phyloP scores from a whole-genome alignment of 2,888 invertebrate species.

The Palloptera scutellata region DNA sequence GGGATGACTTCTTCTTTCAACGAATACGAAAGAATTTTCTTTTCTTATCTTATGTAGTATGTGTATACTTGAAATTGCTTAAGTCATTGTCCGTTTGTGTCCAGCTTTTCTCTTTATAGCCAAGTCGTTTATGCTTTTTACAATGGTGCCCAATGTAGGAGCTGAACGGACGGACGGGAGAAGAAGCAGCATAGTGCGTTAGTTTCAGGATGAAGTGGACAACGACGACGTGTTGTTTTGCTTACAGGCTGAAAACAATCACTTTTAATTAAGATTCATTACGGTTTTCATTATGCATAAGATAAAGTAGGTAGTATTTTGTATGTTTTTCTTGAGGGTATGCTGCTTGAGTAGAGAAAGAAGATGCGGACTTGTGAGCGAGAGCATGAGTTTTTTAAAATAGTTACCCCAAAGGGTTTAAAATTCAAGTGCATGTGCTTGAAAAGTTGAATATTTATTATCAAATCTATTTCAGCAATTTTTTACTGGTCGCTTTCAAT shows the following conservation, averaged over 20 bases:
- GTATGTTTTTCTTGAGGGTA: background rate
- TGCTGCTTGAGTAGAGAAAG: background rate
- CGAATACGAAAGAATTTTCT: background rate
- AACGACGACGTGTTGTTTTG: background rate
- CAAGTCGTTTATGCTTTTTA: background rate
- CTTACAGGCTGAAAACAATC: background rate
- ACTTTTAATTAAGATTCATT: constrained; percentile 12
- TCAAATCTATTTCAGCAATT: no score
- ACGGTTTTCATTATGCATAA: background rate
- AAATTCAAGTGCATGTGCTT: no score
- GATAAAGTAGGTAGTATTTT: background rate
- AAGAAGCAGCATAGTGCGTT: no score
- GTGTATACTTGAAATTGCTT: background rate
- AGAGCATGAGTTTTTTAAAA: no score
- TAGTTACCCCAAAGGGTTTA: no score
- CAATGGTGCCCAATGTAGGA: no score
- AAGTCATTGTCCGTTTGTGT: constrained; percentile 12
- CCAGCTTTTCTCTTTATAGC: background rate
- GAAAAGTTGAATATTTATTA: no score
- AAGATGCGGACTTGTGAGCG: no score
- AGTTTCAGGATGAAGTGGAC: no score
- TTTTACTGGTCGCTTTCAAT: no score
- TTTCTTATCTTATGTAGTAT: background rate
- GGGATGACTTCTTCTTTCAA: no score
- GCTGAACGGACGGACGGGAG: no score